These are phyloP conservation scores for Hypolimnas misippus DNA, from an alignment of 2,888 invertebrate species.

Conservation along the genomic window DNA sequence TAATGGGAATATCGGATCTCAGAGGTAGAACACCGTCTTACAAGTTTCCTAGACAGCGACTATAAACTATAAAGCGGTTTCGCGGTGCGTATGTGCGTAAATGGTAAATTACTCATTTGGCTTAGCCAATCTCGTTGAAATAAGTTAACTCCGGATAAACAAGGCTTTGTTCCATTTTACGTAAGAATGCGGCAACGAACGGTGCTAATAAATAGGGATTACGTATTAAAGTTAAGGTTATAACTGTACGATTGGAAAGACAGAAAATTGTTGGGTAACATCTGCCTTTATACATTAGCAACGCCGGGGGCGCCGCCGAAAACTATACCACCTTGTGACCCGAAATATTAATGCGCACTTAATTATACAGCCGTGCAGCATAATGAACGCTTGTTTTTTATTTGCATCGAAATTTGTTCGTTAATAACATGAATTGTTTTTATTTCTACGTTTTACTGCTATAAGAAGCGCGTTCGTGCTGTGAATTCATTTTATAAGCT, in stretches of 20 bases:
- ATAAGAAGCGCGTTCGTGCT: neutral
- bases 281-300: slow-evolving; percentile 5
- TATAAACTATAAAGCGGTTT: slow-evolving; percentile 33
- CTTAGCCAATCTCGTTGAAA: slow-evolving; percentile 30
- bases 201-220: neutral
- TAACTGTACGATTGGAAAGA: neutral
- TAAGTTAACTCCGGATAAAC: slow-evolving; percentile 2
- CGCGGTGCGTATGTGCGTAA: slow-evolving; percentile 36
- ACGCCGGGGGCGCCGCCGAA: neutral
- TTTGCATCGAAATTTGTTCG: neutral
- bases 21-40: slow-evolving; percentile 37
- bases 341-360: slow-evolving; percentile 1
- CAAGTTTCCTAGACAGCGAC: slow-evolving; percentile 29
- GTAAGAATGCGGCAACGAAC: slow-evolving; percentile 14
- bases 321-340: slow-evolving; percentile 14
- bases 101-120: slow-evolving; percentile 45
- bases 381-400: neutral
- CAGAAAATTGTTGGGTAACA: slow-evolving; percentile 1
- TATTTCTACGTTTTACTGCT: neutral
- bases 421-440: neutral
- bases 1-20: slow-evolving; percentile 66
- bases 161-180: slow-evolving; percentile 21
- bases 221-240: neutral
- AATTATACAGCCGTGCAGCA: slow-evolving; percentile 7
- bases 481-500: slow-evolving; percentile 8